Evolutionary conservation across 2,888 invertebrate genomes (phyloP), one percentile per base, ranked within the genome.

Genomic region (Melanostoma mellinum): DNA sequence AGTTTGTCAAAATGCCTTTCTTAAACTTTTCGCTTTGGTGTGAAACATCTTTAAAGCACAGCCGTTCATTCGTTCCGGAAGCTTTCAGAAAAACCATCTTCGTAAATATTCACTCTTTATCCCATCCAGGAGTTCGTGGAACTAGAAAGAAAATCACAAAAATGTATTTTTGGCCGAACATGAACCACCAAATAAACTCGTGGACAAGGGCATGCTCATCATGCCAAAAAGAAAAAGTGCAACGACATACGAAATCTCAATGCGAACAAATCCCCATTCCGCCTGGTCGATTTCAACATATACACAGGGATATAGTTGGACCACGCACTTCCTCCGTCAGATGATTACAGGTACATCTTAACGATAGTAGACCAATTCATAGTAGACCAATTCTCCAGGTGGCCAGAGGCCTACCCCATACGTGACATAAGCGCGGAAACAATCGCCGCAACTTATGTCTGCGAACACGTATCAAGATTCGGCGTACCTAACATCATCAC

Each of bases 11-110:
- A 6, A 68, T 75, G 30, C 60, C 52, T 36, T 36, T 67, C 2
- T 75, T 4, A n/a, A 58, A 68, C 38, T 3, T 68, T 20, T 38
- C 33, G 6, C 6, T 63, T n/a, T 71, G 69, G 61, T 76, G 76
- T 48, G 55, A 77, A 48, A 56, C 30, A 4, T 71, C 69, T 56
- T 56, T 48, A 20, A 2, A 53, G 5, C 44, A 38, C 2, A 61
- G 32, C 3, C 60, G 68, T 8, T 61, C 76, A n/a, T 69, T 36
- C 36, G 60, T 60, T 6, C 61, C 60, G 1, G 8, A 46, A 36
- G 35, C 9, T 3, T 9, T n/a, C 5, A 46, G 75, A 4, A n/a
- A 60, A 60, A 20, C 5, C 1, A 10, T 68, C 1, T 60, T 75
- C 56, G 32, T 48, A 33, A 2, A 36, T 4, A 63, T 74, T 4